Evolutionary conservation across 2,797 vertebrate genomes (phyloP), one percentile per base, ranked within the genome.

Genomic region (Gastrophryne carolinensis): DNA sequence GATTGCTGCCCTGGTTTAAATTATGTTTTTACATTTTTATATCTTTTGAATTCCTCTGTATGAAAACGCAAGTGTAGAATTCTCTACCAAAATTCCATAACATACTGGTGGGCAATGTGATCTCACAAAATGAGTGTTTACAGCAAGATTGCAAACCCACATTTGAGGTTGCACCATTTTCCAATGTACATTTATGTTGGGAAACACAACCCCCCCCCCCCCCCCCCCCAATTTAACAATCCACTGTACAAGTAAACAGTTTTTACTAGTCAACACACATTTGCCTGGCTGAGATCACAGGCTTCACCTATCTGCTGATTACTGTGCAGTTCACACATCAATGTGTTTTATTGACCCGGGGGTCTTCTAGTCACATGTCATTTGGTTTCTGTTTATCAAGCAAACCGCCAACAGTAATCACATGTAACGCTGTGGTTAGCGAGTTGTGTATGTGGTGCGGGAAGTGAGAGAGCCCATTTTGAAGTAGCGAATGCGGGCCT

Each of bases 381-480:
- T 39, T 21, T 54, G 10, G 15, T 29, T 68, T 10, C 34, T 56
- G 65, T 56, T 68, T 54, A 68, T 68, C 15, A 68, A 39, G 39
- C 13, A 34, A 15, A 23, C 60, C 32, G 13, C 62, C 21, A 24
- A 19, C 47, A 50, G 63, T 35, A 66, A 52, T 66, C 34, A 11
- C 23, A 27, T 27, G 65, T 56, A 68, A 54, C 12, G n/a, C 35
- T 53, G 64, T 54, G 64, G 64, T 67, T 11, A 39, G 64, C 23
- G 3, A 23, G 30, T 15, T 12, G 23, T 67, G 30, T 23, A 11
- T 67, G 49, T 54, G 49, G 41, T 27, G 15, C 17, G 49, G 3
- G 30, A 67, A 13, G 50, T 39, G 9, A 68, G 65, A 67, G 50
- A 15, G 15, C 50, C 26, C 13, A 57, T 70, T 30, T 70, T 58